Base-by-base conservation (phyloP, 2,888 invertebrate species). In the Heliconius sara region DNA sequence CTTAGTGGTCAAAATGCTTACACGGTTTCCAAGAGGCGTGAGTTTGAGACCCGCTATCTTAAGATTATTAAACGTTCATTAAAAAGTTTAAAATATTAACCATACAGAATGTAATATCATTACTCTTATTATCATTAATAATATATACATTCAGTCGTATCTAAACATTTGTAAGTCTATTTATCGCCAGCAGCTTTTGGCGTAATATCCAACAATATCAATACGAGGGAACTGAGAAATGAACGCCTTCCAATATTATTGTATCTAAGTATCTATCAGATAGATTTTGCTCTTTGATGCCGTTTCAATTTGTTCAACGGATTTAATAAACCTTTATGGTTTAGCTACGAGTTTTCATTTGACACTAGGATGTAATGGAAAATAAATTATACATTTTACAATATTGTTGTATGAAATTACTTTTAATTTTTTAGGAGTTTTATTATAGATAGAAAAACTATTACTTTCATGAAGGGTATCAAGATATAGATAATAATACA, bases 181-280 rank as follows among this genome's bases (percentile, higher is more conserved):
- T 22, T 80, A 81, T 79, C 82, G 86, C 88, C 86, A 90, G 88
- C 89, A 92, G 94, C 93, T 94, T 94, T 94, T 89, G 94, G 93
- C 93, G 93, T 94, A 94, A 94, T 94, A 94, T 93, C 93, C 88
- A 90, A 94, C 94, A 94, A 94, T 94, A 95, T 94, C 95, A 95
- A 94, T 94, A 95, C 91, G 91, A 89, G 89, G 92, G 90, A 93
- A 91, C 94, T 94, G 93, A 94, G 95, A 94, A 94, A 94, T 94
- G 94, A 95, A 89, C 87, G 86, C 80, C 73, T 80, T 81, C 86
- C 90, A 86, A 89, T 90, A 89, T 89, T 90, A 80, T 81, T 80
- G 81, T 77, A 80, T 79, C 79, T 81, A 80, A 83, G 83, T 81
- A 89, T 75, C 90, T 90, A 88, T 88, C 81, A 81, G 82, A 83